Evolutionary conservation across 2,797 vertebrate species (phyloP), one percentile per base, ranked within the genome.

Genomic region (Sorex maritimensis): DNA sequence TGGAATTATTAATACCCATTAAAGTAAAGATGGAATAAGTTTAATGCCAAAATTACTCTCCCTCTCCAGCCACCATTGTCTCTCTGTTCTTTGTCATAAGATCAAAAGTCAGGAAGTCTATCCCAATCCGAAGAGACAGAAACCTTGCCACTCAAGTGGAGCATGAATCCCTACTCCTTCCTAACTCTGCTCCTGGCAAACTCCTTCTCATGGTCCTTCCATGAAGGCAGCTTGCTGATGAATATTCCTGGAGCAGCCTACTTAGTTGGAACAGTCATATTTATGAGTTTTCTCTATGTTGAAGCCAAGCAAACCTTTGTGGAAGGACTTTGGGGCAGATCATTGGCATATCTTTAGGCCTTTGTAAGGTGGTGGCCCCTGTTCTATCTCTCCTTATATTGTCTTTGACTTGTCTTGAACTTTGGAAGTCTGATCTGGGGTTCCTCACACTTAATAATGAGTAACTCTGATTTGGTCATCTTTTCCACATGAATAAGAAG

Each of bases 401-500:
- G 6, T 52, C 41, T 30, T 79, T 71, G 34, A 28, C 30, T 74
- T 77, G 49, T 83, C 44, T 10, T 77, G 73, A 79, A 23, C 52
- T 83, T 85, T 90, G 28, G 90, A 73, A 79, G 77, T 88, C 14
- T 95, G 65, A 91, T 91, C 69, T 74, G 61, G 78, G 78, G 91
- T 65, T 91, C 11, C 17, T 88, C 41, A 86, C 30, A 88, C 88
- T 81, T 80, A 75, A 75, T 55, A 83, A 81, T 61, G 61, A 81
- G 5, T 58, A 30, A 80, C 38, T 93, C 55, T 94, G 52, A 46
- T 9, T 72, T 80, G 73, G 65, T 82, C 30, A 82, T 78, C 11
- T 81, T 55, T 67, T 84, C 24, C 80, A 38, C 63, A 17, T 80
- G 77, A 82, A 90, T 80, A 69, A 90, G 94, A 74, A 71, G 28